Evolutionary conservation across 92 coral and sea anemone species (phyloP).

Genomic region (Palythoa grandiflora): DNA sequence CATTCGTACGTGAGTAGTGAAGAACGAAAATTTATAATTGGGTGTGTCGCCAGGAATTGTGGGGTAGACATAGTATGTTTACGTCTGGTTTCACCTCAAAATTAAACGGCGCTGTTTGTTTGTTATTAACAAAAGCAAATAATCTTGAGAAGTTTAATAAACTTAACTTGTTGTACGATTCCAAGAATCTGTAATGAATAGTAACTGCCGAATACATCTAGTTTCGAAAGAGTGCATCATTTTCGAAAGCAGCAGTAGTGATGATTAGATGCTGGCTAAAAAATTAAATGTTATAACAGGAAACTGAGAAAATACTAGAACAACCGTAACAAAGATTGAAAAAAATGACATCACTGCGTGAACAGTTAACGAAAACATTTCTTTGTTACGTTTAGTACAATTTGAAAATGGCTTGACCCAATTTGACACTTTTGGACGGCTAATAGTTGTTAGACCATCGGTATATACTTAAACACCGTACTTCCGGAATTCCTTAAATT

Average conservation of each 20-base stretch:
- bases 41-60: constrained; percentile 43
- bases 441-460: neutral
- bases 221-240: neutral
- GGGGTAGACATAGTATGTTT: constrained; percentile 30
- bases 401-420: too few relatives aligned
- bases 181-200: too few relatives aligned
- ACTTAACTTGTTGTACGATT: neutral
- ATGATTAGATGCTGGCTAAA: neutral
- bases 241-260: neutral
- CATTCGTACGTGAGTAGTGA: constrained; percentile 29
- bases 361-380: neutral
- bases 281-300: neutral
- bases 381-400: too few relatives aligned
- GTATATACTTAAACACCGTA: neutral
- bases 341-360: neutral
- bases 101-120: constrained; percentile 28
- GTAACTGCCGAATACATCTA: neutral
- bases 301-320: neutral
- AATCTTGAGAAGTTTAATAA: neutral
- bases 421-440: neutral
- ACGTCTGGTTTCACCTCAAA: constrained; percentile 19
- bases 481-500: constrained; percentile 40
- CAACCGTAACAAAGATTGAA: neutral
- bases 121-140: neutral
- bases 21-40: neutral